Percentiles rank a stretch among this genome's conserved stretches.
Conservation (phyloP, 1,140 invertebrate species). For the Branchinecta lynchi region DNA sequence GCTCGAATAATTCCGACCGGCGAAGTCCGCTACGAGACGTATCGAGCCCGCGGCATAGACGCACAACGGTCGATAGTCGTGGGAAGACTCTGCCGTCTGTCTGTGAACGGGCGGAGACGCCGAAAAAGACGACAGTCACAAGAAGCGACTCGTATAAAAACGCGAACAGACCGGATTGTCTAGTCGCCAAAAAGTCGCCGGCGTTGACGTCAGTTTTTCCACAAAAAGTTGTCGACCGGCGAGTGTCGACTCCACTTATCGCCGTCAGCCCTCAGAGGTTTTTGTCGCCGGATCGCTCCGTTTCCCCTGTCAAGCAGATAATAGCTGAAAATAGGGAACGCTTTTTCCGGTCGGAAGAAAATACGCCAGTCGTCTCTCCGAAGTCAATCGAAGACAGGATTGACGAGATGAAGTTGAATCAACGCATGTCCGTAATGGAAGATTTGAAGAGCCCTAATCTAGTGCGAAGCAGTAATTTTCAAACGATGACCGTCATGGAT, state of each 20-base stretch:
- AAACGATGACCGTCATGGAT: not conserved
- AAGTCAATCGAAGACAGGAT: not conserved
- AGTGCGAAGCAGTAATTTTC: not conserved
- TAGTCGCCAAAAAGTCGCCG: not conserved
- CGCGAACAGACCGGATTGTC: not conserved
- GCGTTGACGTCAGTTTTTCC: not conserved
- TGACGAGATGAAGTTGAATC: not conserved
- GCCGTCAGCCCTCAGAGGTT: not conserved
- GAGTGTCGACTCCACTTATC: not conserved
- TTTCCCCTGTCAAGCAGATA: not conserved
- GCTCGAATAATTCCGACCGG: not conserved
- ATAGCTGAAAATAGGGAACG: constrained; percentile 1
- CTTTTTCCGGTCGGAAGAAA: not conserved
- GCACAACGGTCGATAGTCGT: not conserved
- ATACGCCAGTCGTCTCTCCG: not conserved
- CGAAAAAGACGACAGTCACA: not conserved
- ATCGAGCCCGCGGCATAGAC: not conserved
- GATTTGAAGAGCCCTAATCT: constrained; percentile 1
- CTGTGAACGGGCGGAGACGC: not conserved
- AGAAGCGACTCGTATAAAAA: not conserved
- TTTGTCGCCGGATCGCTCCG: not conserved
- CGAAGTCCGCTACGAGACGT: not conserved
- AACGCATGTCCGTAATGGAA: not conserved
- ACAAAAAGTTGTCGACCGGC: not conserved
- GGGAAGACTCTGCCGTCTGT: not conserved